Evolutionary conservation across 2,888 invertebrate genomes (phyloP), one percentile per base, ranked within the genome.

Genomic region (Sialis lutaria): DNA sequence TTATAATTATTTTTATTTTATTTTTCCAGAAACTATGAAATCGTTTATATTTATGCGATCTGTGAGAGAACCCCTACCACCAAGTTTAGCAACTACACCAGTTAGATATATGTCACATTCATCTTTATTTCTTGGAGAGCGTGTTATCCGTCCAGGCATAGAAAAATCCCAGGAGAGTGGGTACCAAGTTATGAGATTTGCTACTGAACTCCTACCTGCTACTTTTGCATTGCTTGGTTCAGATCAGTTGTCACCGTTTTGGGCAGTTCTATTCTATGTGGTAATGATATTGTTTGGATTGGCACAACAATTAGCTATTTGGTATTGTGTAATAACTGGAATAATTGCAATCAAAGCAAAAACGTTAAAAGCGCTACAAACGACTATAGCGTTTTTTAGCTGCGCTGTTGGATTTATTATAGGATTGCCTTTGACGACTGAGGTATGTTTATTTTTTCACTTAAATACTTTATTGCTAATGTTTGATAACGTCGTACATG

Each of bases 151-250:
- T 54, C 73, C 72, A 10, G 76, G 75, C 48, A 65, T 65, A 49
- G 69, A 72, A 51, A 68, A 70, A 12, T 69, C 70, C 2, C 59
- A 67, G 4, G 72, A 79, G 52, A 84, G 84, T 58, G 85, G 85
- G 10, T 90, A 88, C 67, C 89, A 90, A 63, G 85, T 81, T 0
- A 64, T 91, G 48, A 77, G 90, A 49, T 69, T 91, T 48, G 81
- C 88, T 8, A 90, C 88, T n/a, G 90, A 91, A 65, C 64, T 91
- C n/a, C 82, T 90, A 52, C 91, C 91, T 0, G 84, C 90, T 0
- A 83, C 87, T 1, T 69, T 90, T 32, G 85, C 88, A 0, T 68
- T 84, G 30, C 64, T 88, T 47, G 84, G 85, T 1, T 72, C 81
- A 40, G 75, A 81, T 48, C 73, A 77, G 60, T 67, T 91, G 5